Conservation (phyloP, 2,888 invertebrate genomes). For the Andrena bicolor region DNA sequence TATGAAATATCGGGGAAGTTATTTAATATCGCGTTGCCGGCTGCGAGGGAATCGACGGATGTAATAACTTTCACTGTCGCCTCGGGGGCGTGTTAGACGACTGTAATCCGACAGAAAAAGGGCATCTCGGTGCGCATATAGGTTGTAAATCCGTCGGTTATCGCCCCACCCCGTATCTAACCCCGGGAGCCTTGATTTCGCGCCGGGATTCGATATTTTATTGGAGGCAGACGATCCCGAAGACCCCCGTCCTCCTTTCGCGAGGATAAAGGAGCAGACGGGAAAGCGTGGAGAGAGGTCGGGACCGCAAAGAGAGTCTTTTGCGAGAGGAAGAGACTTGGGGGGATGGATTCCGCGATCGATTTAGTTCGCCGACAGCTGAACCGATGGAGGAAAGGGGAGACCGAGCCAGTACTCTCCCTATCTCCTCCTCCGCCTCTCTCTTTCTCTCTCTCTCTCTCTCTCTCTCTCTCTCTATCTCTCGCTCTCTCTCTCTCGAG, state of each 20-base stretch:
- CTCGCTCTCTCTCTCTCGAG: background rate
- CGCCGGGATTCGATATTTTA: conserved; percentile 26
- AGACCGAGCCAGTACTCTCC: background rate
- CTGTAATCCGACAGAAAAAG: background rate
- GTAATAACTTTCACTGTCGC: too few relatives aligned
- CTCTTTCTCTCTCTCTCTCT: too few relatives aligned
- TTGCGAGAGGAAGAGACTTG: conserved; percentile 24
- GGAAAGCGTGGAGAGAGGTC: conserved; percentile 6
- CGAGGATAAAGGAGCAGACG: conserved; percentile 28
- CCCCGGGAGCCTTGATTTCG: conserved; percentile 12
- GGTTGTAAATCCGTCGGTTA: conserved; percentile 4
- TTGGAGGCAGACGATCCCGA: conserved; percentile 18
- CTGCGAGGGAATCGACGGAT: too few relatives aligned
- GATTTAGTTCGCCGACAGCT: conserved; percentile 48
- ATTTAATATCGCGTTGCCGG: too few relatives aligned
- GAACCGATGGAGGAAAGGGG: conserved; percentile 29
- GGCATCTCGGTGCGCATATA: background rate
- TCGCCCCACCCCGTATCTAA: background rate
- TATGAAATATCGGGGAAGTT: too few relatives aligned
- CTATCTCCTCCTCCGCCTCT: conserved; percentile 15
- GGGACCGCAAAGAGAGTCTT: conserved; percentile 41
- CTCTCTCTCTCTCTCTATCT: too few relatives aligned
- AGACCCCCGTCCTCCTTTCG: background rate
- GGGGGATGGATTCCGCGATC: conserved; percentile 52
- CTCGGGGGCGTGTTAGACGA: background rate